phyloP scores from a whole-genome alignment of 2,113 vertebrate genomes.

The Pseudorectes ferrugineus region DNA sequence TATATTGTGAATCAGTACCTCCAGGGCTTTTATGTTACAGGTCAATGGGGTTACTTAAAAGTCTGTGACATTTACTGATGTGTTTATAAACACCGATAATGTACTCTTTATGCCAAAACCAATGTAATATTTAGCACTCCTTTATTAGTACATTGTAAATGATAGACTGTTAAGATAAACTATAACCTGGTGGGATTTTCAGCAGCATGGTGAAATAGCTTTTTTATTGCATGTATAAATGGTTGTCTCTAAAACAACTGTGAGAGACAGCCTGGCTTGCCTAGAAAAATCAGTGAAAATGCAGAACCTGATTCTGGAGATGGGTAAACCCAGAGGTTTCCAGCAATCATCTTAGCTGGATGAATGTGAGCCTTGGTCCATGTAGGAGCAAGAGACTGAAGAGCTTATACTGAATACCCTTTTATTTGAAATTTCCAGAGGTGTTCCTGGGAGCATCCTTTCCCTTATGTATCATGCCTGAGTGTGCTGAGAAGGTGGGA shows the following conservation, averaged over 20 bases:
- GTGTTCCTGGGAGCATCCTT: not conserved
- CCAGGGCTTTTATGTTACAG: not conserved
- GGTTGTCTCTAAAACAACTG: not conserved
- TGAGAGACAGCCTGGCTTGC: not conserved
- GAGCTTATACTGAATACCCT: not conserved
- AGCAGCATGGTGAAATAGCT: not conserved
- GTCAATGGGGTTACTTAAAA: constrained; percentile 9
- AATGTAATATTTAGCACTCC: not conserved
- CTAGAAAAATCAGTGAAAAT: not conserved
- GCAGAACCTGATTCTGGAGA: not conserved
- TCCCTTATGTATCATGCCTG: not conserved
- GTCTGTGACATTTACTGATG: not conserved
- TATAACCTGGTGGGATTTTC: not conserved
- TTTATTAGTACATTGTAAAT: constrained; percentile 13
- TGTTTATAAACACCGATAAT: constrained; percentile 4
- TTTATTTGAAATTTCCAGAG: not conserved
- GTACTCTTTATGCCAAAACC: not conserved
- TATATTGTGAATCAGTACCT: not conserved
- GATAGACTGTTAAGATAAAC: not conserved
- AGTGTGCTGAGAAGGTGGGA: not conserved
- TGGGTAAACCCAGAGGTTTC: not conserved
- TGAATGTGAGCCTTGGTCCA: not conserved
- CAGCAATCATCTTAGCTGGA: not conserved
- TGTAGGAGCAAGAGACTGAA: not conserved
- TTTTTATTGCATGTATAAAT: constrained; percentile 20